Base-by-base conservation (phyloP, 2,888 invertebrate species). In the Epistrophe eligans region DNA sequence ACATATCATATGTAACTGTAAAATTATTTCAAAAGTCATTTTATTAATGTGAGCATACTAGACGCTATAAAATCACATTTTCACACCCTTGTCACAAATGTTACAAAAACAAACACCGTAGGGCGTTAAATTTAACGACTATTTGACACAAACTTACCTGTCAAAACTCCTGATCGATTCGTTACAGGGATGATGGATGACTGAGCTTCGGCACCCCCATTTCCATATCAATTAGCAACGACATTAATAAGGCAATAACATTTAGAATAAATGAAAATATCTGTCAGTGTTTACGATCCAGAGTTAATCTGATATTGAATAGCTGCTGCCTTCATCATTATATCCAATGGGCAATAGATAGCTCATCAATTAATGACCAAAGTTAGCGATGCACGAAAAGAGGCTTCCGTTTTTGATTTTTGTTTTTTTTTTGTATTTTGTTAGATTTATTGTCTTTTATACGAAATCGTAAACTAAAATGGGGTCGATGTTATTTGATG, bases 371-470 rank as follows among this genome's bases (percentile, higher is more conserved):
- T 77, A 85, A 85, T 85, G 60, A 79, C 76, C 79, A 76, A 60
- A 83, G 79, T 79, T 87, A 83, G 58, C 83, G 79, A 87, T 79
- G 83, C 83, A 79, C 87, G 83, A 83, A 87, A 83, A 45, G 55
- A 62, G 43, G 64, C 82, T 85, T 85, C 85, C 85, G 82, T 67
- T 85, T 52, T 81, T 57, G 43, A 32, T 28, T 72, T 52, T 62
- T 67, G 62, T 73, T 38, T 24, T 60, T 73, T 52, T n/a, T n/a
- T n/a, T n/a, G n/a, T n/a, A n/a, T n/a, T n/a, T n/a, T n/a, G n/a
- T n/a, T 50, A 64, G 3, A 40, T 55, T 70, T 55, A 40, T 43
- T 43, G 38, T 8, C 1, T 55, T 70, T 17, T 40, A 19, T 40
- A 28, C 35, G 9, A 24, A 50, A n/a, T 43, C 43, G 11, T 28